A percentile compares a stretch with the other conserved stretches of the same genome.
phyloP scores from a whole-genome alignment of 2,797 vertebrate species.

The Microcaecilia unicolor region DNA sequence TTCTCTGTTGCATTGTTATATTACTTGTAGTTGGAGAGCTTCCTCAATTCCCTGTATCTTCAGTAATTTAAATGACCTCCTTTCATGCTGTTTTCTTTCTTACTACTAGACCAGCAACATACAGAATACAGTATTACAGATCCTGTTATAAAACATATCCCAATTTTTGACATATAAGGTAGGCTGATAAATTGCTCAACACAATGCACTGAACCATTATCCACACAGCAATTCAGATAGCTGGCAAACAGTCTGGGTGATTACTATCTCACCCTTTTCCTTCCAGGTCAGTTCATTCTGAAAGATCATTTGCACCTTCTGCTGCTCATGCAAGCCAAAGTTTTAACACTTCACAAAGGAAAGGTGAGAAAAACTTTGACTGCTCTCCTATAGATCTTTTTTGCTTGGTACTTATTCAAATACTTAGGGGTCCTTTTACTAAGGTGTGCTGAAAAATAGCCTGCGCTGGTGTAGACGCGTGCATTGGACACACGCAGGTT shows the following conservation, averaged over 20 bases:
- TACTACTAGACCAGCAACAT: too few relatives aligned
- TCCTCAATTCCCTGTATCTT: too few relatives aligned
- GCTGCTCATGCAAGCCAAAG: constrained; percentile 9
- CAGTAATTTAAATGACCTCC: too few relatives aligned
- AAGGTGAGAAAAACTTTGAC: constrained; percentile 15
- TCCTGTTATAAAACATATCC: too few relatives aligned
- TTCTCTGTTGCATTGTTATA: too few relatives aligned
- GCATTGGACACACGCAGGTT: too few relatives aligned
- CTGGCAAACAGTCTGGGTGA: constrained; percentile 7
- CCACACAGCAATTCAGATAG: constrained; percentile 20
- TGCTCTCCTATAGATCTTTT: constrained; percentile 4
- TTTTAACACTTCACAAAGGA: constrained; percentile 31
- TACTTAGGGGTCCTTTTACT: too few relatives aligned
- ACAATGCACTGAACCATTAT: constrained; percentile 5
- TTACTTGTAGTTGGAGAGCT: too few relatives aligned
- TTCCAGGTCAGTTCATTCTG: constrained; percentile 36
- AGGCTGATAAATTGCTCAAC: constrained; percentile 8
- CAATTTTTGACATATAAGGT: constrained; percentile 11
- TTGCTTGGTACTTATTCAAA: neutral
- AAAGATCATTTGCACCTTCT: constrained; percentile 27
- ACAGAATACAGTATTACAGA: too few relatives aligned
- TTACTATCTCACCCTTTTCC: constrained; percentile 17
- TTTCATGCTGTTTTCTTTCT: too few relatives aligned
- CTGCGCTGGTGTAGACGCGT: too few relatives aligned
- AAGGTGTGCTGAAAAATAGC: too few relatives aligned